Percentiles rank a stretch among this genome's conserved stretches.
phyloP scores from a whole-genome alignment of 2,113 vertebrate genomes.

The Mugil cephalus region DNA sequence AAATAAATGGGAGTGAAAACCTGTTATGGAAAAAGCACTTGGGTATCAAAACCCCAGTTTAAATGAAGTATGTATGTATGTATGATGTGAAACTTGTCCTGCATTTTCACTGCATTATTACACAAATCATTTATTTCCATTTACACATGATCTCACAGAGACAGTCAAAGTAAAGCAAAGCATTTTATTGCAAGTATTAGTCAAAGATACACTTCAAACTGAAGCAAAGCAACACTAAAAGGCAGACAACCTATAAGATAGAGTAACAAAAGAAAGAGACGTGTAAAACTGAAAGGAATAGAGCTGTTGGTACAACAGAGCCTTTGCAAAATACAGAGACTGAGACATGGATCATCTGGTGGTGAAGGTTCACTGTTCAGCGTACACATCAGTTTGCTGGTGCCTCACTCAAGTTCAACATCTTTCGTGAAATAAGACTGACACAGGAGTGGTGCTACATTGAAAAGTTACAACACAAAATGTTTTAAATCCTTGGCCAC shows the following conservation, averaged over 20 bases:
- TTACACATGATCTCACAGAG: neutral
- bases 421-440: slow-evolving; percentile 50
- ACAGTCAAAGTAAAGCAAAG: slow-evolving; percentile 80
- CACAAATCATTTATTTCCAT: neutral
- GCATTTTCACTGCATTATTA: neutral
- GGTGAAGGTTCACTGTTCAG: slow-evolving; percentile 51
- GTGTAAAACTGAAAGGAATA: slow-evolving; percentile 77
- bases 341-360: slow-evolving; percentile 73
- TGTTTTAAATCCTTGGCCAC: slow-evolving; percentile 60
- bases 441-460: slow-evolving; percentile 53
- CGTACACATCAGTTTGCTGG: slow-evolving; percentile 65
- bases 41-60: too few relatives aligned
- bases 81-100: neutral
- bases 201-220: slow-evolving; percentile 89
- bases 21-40: too few relatives aligned
- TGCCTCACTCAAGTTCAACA: slow-evolving; percentile 65
- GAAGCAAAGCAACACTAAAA: slow-evolving; percentile 89
- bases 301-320: slow-evolving; percentile 83
- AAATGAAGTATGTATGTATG: too few relatives aligned
- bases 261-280: slow-evolving; percentile 79
- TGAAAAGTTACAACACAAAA: slow-evolving; percentile 12
- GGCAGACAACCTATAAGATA: slow-evolving; percentile 82
- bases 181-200: slow-evolving; percentile 92
- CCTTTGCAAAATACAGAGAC: slow-evolving; percentile 79
- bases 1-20: too few relatives aligned